Conservation (phyloP, 1,140 invertebrate species). For the Lasaia peninsularis region DNA sequence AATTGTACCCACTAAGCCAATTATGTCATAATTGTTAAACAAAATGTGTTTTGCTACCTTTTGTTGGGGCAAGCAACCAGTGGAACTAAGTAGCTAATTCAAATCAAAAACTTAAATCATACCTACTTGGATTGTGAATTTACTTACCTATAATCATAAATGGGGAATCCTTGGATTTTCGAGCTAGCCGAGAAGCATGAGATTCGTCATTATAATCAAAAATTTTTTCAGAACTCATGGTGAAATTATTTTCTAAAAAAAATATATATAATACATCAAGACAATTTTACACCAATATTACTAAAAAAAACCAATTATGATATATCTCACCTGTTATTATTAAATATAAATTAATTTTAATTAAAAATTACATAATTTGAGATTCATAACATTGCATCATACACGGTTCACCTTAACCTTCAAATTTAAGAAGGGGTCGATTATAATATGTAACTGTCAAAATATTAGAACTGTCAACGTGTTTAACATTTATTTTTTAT, state of each 20-base stretch:
- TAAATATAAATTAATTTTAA: background rate
- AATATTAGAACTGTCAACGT: no score
- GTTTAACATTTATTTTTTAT: no score
- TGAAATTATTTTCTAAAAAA: conserved; percentile 27
- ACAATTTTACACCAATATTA: background rate
- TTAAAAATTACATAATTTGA: conserved; percentile 26
- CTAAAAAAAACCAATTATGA: background rate
- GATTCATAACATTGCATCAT: conserved; percentile 26
- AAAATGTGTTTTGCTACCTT: no score
- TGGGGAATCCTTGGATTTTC: conserved; percentile 82
- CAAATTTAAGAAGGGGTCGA: background rate
- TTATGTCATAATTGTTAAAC: no score
- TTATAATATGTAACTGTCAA: background rate
- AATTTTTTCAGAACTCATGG: conserved; percentile 34
- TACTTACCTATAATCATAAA: conserved; percentile 81
- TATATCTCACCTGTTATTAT: conserved; percentile 11
- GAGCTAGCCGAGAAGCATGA: conserved; percentile 75
- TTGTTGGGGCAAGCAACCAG: no score
- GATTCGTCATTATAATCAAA: conserved; percentile 75
- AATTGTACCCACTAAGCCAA: no score
- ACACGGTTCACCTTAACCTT: background rate
- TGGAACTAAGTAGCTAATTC: no score
- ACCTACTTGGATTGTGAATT: no score
- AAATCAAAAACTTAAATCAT: no score
- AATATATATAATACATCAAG: background rate